phyloP scores from a whole-genome alignment of 30 jellyfish, hydroid and myxozoan genomes.

The Aurelia coerulea region DNA sequence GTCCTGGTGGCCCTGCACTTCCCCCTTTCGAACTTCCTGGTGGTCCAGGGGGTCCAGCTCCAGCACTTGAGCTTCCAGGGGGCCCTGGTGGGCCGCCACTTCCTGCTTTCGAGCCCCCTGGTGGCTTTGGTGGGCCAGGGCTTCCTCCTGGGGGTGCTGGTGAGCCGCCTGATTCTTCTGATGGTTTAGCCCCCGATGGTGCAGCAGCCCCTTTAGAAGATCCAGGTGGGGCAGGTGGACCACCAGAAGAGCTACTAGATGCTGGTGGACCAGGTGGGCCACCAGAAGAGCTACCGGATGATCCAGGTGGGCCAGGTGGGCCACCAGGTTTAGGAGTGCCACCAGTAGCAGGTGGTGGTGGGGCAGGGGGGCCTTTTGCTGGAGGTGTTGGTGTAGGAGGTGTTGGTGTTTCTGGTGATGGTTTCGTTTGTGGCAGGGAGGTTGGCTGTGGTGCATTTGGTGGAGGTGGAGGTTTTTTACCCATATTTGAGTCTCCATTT shows the following conservation, averaged over 20 bases:
- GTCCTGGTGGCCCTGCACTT: conserved; percentile 57
- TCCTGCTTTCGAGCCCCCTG: not conserved
- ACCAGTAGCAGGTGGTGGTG: not conserved
- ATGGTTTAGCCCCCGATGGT: not conserved
- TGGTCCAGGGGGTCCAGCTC: conserved; percentile 38
- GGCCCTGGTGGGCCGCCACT: conserved; percentile 47
- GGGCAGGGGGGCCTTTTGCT: not conserved
- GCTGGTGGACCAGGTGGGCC: conserved; percentile 5
- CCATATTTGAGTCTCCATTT: no score
- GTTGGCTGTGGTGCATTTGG: conserved; percentile 48
- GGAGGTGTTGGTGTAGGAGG: conserved; percentile 9
- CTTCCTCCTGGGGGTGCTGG: conserved; percentile 41
- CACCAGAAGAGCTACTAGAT: not conserved
- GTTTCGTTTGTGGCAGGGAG: conserved; percentile 21
- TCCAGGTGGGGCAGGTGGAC: not conserved
- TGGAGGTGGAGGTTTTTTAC: conserved; percentile 10
- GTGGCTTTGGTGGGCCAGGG: conserved; percentile 46
- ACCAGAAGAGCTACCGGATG: not conserved
- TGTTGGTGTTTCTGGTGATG: no score
- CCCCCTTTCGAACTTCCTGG: conserved; percentile 36
- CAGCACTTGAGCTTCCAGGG: conserved; percentile 30
- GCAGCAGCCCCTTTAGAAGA: not conserved
- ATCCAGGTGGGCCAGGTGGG: conserved; percentile 1
- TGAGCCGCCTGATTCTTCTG: not conserved
- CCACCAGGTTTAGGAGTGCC: not conserved